phyloP scores from a whole-genome alignment of 37 sponge, comb jelly and placozoan genomes.

The Petrosia ficiformis region DNA sequence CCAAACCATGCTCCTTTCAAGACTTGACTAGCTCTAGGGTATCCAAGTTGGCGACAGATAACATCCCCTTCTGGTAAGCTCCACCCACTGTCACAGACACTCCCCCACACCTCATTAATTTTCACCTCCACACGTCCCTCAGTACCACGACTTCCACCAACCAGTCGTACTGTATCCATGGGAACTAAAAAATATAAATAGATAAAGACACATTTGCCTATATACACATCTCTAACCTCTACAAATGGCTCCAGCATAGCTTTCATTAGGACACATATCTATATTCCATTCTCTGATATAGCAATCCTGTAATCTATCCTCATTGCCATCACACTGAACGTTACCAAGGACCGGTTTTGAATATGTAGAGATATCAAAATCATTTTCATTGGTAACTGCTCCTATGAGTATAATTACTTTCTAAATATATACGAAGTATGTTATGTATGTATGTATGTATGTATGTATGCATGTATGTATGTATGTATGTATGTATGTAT shows the following conservation, averaged over 20 bases:
- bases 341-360: not conserved
- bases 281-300: not conserved
- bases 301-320: slow-evolving; percentile 1
- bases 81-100: slow-evolving; percentile 3
- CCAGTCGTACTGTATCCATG: not conserved
- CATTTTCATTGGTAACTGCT: too few species aligned
- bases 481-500: too few species aligned
- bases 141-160: not conserved
- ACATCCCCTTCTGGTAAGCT: not conserved
- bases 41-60: slow-evolving; percentile 12
- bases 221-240: slow-evolving; percentile 20
- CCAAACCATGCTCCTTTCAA: not conserved
- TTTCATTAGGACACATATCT: slow-evolving; percentile 10
- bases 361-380: slow-evolving; percentile 1
- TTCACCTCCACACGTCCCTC: not conserved
- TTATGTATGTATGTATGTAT: too few species aligned
- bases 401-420: too few species aligned
- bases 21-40: not conserved
- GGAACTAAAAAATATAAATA: not conserved
- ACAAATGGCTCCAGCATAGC: slow-evolving; percentile 17
- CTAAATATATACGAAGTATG: not conserved
- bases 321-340: slow-evolving; percentile 16
- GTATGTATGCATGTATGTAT: too few species aligned
- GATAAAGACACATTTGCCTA: not conserved
- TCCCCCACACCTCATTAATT: not conserved